These are phyloP conservation scores for Macaria notata DNA, from an alignment of 2,888 invertebrate species.

Conservation along the genomic window DNA sequence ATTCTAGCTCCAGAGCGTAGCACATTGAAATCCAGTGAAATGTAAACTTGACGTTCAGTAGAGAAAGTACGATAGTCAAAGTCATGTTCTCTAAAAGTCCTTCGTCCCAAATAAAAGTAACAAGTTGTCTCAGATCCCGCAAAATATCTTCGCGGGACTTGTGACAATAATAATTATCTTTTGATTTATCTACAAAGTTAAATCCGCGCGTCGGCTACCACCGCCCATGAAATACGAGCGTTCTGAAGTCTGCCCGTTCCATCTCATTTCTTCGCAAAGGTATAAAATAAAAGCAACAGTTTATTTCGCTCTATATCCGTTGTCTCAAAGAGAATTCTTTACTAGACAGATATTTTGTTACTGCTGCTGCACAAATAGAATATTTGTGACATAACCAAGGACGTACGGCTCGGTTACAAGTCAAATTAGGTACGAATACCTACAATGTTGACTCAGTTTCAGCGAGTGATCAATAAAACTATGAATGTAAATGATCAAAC, in stretches of 20 bases:
- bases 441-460: constrained; percentile 3
- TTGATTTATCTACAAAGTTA: constrained; percentile 51
- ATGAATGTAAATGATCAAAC: too few species aligned
- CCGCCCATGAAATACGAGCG: constrained; percentile 37
- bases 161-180: constrained; percentile 45
- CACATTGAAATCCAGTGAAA: too few species aligned
- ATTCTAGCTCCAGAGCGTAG: too few species aligned
- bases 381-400: constrained; percentile 14
- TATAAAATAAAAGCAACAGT: constrained; percentile 27
- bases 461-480: not conserved
- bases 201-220: constrained; percentile 40
- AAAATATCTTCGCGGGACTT: constrained; percentile 28
- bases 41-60: too few species aligned
- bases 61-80: too few species aligned
- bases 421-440: not conserved
- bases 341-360: constrained; percentile 19
- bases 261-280: constrained; percentile 22
- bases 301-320: constrained; percentile 19
- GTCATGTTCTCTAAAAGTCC: not conserved
- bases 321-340: constrained; percentile 23
- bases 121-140: constrained; percentile 22
- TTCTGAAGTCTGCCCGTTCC: constrained; percentile 21
- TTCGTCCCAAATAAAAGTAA: constrained; percentile 13
- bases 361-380: constrained; percentile 19
- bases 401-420: constrained; percentile 4